These are phyloP conservation scores for Habropoda laboriosa DNA, from an alignment of 1,140 invertebrate genomes.

Conservation along the genomic window DNA sequence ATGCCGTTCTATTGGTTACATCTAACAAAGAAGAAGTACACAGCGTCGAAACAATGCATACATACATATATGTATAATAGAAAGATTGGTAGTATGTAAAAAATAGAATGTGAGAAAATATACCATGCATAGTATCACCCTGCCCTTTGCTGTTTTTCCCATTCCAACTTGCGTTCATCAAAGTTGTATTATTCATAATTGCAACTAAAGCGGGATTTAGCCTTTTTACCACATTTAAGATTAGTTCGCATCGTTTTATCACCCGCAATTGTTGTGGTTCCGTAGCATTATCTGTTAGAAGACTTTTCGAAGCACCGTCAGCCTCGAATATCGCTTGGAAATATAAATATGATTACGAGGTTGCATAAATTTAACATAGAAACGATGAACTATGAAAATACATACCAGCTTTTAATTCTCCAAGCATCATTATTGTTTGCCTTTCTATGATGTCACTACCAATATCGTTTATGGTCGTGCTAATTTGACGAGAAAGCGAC, in stretches of 20 bases:
- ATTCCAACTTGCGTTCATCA: slow-evolving; percentile 62
- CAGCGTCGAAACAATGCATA: background rate
- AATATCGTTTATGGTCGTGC: slow-evolving; percentile 75
- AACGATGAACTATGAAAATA: too few species aligned
- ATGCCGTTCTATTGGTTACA: slow-evolving; percentile 57
- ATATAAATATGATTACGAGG: slow-evolving; percentile 5
- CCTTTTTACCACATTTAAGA: slow-evolving; percentile 77
- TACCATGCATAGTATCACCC: slow-evolving; percentile 64
- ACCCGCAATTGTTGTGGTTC: slow-evolving; percentile 77
- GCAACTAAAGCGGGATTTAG: slow-evolving; percentile 73
- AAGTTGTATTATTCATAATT: slow-evolving; percentile 75
- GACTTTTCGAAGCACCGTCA: slow-evolving; percentile 73
- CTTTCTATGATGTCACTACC: slow-evolving; percentile 76
- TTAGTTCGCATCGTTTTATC: slow-evolving; percentile 78
- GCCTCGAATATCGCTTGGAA: slow-evolving; percentile 77
- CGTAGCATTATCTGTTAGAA: slow-evolving; percentile 72
- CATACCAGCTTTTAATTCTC: slow-evolving; percentile 79
- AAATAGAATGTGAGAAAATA: background rate
- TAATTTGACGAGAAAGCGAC: slow-evolving; percentile 74
- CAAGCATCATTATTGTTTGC: slow-evolving; percentile 75
- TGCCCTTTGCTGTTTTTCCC: slow-evolving; percentile 61
- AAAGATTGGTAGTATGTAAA: background rate
- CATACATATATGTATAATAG: too few species aligned
- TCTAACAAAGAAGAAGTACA: slow-evolving; percentile 41
- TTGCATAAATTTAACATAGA: background rate